Base-by-base conservation (phyloP, 2,797 vertebrate genomes). In the Molothrus aeneus region DNA sequence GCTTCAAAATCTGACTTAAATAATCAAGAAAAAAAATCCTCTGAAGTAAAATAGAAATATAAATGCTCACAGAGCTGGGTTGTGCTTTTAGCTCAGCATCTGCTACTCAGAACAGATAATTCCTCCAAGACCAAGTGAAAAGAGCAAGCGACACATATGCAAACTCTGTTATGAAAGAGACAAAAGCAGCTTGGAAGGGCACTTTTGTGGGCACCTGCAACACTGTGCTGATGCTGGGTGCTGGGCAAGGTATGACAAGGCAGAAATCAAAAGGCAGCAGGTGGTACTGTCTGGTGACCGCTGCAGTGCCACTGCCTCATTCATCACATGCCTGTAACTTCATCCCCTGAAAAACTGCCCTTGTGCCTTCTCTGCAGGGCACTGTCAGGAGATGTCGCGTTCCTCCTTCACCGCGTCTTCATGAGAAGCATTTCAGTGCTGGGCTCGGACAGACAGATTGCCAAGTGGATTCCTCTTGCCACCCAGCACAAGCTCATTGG, bases 371-470 rank as follows among this genome's bases (percentile, higher is more conserved):
- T 63, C 90, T 9, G 2, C 94, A 98, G 98, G 86, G 83, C 90
- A 4, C 38, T 98, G 77, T 48, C 80, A 56, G 97, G 95, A 88
- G 94, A 97, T 0, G 0, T 95, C 1, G 96, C 80, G 0, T 95
- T 98, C 32, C 29, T 11, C 18, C 18, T 97, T 26, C 97, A 98
- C 9, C 2, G 1, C 0, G 1, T 98, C 82, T 98, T 98, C 92
- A 53, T 70, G 73, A 96, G 80, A 34, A 79, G 97, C 12, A 90
- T 98, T 81, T 88, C 21, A 1, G 77, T 96, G 53, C 94, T 98
- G 92, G 98, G 98, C 68, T 97, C 98, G 0, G 96, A 98, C 10
- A 88, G 98, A 38, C 98, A 98, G 93, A 78, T 98, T 3, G 91
- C 95, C 69, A 98, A 97, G 47, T 98, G 98, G 98, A 75, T 91